Evolutionary conservation across 2,888 invertebrate species (phyloP).

Genomic region (Caenorhabditis wallacei): DNA sequence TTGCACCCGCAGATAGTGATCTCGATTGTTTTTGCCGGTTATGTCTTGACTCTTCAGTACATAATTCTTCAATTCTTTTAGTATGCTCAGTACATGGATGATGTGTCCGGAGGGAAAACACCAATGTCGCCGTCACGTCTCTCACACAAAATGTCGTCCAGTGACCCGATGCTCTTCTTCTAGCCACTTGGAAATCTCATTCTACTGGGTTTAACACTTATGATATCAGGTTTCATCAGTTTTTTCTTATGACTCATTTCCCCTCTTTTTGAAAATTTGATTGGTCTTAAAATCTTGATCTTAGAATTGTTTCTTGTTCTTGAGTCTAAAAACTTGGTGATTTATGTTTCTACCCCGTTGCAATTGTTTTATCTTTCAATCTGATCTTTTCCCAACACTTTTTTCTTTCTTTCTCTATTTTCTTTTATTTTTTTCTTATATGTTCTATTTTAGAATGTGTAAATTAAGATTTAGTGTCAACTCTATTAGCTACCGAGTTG

Average conservation of each 20-base stretch:
- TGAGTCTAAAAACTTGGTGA: slow-evolving; percentile 23
- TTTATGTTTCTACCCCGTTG: slow-evolving; percentile 44
- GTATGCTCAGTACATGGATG: slow-evolving; percentile 80
- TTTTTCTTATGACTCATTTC: not conserved
- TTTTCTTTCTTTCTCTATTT: slow-evolving; percentile 25
- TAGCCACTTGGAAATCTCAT: slow-evolving; percentile 33
- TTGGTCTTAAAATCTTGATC: slow-evolving; percentile 19
- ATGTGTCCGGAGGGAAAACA: slow-evolving; percentile 72
- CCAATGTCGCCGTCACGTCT: slow-evolving; percentile 74
- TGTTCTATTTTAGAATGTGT: slow-evolving; percentile 24
- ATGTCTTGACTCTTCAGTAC: not conserved
- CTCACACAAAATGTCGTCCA: slow-evolving; percentile 76
- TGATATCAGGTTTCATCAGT: slow-evolving; percentile 62
- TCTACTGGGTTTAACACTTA: slow-evolving; percentile 50
- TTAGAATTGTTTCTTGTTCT: too few species aligned
- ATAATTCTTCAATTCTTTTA: slow-evolving; percentile 62
- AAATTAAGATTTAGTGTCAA: too few species aligned
- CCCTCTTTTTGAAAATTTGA: not conserved
- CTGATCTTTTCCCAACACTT: slow-evolving; percentile 40
- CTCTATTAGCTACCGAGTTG: not conserved
- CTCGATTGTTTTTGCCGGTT: slow-evolving; percentile 59
- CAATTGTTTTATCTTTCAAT: slow-evolving; percentile 29
- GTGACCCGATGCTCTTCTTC: slow-evolving; percentile 79
- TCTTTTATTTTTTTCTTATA: slow-evolving; percentile 18
- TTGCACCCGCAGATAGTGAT: slow-evolving; percentile 49